phyloP scores from a whole-genome alignment of 2,888 invertebrate species.

The Leptinotarsa haldemani region DNA sequence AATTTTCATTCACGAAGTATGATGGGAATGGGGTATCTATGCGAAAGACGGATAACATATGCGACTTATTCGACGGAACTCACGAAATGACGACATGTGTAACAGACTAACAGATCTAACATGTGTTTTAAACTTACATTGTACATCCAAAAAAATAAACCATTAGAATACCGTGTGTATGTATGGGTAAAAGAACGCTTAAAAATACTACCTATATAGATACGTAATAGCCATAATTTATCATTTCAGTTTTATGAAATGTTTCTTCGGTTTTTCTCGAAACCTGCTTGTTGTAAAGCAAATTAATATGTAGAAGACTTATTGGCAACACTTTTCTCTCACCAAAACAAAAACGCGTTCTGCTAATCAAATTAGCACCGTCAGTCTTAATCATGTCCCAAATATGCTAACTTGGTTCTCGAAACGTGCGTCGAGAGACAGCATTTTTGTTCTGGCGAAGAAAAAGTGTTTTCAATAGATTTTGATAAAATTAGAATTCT shows the following conservation, averaged over 20 bases:
- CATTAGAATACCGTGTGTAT: constrained; percentile 34
- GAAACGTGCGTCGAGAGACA: too few relatives aligned
- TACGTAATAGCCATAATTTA: too few relatives aligned
- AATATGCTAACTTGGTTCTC: too few relatives aligned
- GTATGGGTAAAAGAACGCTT: too few relatives aligned
- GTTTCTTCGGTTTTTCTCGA: too few relatives aligned
- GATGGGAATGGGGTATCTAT: constrained; percentile 15
- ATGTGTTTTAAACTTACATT: constrained; percentile 40
- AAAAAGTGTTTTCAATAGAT: too few relatives aligned
- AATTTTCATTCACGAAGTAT: constrained; percentile 24
- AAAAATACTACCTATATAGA: too few relatives aligned
- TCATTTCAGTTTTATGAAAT: too few relatives aligned
- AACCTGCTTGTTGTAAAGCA: background rate
- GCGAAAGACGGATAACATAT: constrained; percentile 30
- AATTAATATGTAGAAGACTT: background rate
- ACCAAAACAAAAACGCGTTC: background rate
- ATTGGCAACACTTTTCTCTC: background rate
- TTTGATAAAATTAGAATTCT: too few relatives aligned
- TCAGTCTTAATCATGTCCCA: too few relatives aligned
- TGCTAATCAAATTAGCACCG: too few relatives aligned
- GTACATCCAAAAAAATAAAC: constrained; percentile 39
- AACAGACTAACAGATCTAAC: constrained; percentile 41
- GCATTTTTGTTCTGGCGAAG: too few relatives aligned
- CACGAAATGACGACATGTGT: constrained; percentile 35
- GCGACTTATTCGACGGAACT: constrained; percentile 12